Base-by-base conservation (phyloP, 2,888 invertebrate genomes). In the Dromius quadrimaculatus region DNA sequence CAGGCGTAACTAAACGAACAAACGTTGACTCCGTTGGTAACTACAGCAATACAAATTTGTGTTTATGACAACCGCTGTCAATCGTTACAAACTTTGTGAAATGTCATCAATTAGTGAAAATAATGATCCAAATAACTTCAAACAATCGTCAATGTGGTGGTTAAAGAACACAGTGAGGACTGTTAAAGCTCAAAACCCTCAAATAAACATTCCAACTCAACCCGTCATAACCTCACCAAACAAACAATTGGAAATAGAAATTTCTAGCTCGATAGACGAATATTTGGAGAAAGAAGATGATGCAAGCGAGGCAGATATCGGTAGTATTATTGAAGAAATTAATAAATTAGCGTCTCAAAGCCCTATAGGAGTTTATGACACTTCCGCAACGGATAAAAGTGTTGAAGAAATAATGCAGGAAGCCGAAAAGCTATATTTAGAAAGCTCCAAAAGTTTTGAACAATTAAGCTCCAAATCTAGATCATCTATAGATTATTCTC, bases 241-340 rank as follows among this genome's bases (percentile, higher is more conserved):
- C 38, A 61, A 70, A 47, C 41, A 41, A 19, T 28, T 70, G 17
- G 62, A 70, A 45, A 36, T 79, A 13, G 74, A 77, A 20, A 76
- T 80, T 50, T 78, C 80, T 19, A 77, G 76, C 71, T 81, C 81
- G 5, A 74, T 82, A 20, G 78, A 77, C n/a, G 80, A 82, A 73
- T 79, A 80, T 72, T 73, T 82, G 23, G 80, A 81, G 72, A 79
- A 79, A 71, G 82, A 82, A 17, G 77, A 78, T 41, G 74, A 77
- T 54, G 72, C 75, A 20, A 84, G 83, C 47, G 87, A 87, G 74
- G 85, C 87, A 59, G 90, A 90, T 81, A 87, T 90, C 5, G 89
- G 87, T 74, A 87, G 86, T 80, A 89, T 91, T 78, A 88, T 91
- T 75, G 88, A 86, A 76, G 90, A 91, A 82, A 89, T 91, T 1